Base-by-base conservation (phyloP, 2,888 invertebrate genomes). In the Drosophila multiciliata region DNA sequence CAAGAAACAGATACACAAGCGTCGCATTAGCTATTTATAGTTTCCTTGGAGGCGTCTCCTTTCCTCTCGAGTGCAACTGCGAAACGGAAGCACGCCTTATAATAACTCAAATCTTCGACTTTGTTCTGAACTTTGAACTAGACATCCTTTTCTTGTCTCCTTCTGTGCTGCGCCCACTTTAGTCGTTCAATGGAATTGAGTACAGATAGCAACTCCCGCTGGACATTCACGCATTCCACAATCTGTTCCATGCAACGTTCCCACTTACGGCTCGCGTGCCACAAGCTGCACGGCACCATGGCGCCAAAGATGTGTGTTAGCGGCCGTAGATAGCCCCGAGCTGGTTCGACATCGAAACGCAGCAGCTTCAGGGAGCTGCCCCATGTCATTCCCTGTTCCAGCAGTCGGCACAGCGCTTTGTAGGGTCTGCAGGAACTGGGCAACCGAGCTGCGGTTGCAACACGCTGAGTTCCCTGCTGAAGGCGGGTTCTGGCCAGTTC, bases 41-140 rank as follows among this genome's bases (percentile, higher is more conserved):
- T 11, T 64, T 52, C 36, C 36, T 52, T 42, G 29, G 36, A 54
- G 32, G 42, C 45, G 20, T 20, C 20, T 35, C 33, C 35, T 35
- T 15, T 20, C 9, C 11, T n/a, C 15, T 23, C 11, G 38, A 29
- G 29, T 29, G 53, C 53, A 40, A 38, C 23, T 58, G 20, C 5
- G 15, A 49, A 45, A 62, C 11, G 40, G 32, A 35, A 32, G n/a
- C 35, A 55, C 12, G 40, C 53, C n/a, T 62, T 58, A 40, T 35
- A 57, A 3, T 60, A 64, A 48, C 48, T 65, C 45, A 45, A 15
- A 15, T 15, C 45, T n/a, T n/a, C n/a, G n/a, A n/a, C n/a, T n/a
- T n/a, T n/a, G n/a, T 8, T 33, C 33, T 65, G 36, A 69, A 78
- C 77, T 77, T 78, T 78, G 52, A 78, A 78, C 77, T 69, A 78